These are phyloP conservation scores for Callimorpha dominula DNA, from an alignment of 2,888 invertebrate genomes.

Conservation along the genomic window DNA sequence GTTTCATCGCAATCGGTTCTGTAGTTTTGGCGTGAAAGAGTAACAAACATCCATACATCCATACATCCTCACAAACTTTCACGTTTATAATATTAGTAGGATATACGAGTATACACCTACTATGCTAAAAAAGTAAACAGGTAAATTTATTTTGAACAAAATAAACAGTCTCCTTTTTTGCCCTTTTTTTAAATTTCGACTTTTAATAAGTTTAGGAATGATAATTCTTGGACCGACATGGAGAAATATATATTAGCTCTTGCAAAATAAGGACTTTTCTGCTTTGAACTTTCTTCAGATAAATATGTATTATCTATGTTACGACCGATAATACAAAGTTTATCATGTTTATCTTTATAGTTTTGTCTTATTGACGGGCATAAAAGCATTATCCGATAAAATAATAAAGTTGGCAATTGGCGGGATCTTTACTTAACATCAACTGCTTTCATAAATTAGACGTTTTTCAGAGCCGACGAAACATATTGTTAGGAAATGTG, in stretches of 20 bases:
- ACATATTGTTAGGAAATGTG: neutral
- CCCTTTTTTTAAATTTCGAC: neutral
- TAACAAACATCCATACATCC: too few species aligned
- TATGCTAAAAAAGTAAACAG: too few species aligned
- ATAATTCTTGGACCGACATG: neutral
- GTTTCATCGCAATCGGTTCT: too few species aligned
- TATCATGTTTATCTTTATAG: conserved; percentile 37
- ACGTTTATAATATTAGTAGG: too few species aligned
- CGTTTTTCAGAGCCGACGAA: neutral
- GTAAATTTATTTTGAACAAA: too few species aligned
- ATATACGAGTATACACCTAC: too few species aligned
- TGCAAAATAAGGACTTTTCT: neutral
- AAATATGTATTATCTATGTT: too few species aligned
- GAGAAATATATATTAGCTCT: neutral
- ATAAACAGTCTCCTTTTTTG: too few species aligned
- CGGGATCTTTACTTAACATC: neutral
- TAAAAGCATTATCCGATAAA: conserved; percentile 26
- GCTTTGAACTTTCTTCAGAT: too few species aligned
- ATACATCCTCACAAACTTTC: too few species aligned
- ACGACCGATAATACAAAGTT: conserved; percentile 29
- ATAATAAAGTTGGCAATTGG: conserved; percentile 19
- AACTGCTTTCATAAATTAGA: neutral
- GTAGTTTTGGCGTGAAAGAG: too few species aligned
- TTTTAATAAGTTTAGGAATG: neutral
- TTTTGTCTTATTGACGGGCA: conserved; percentile 25